Conservation (phyloP, 2,888 invertebrate species). For the Lomographa bimaculata region DNA sequence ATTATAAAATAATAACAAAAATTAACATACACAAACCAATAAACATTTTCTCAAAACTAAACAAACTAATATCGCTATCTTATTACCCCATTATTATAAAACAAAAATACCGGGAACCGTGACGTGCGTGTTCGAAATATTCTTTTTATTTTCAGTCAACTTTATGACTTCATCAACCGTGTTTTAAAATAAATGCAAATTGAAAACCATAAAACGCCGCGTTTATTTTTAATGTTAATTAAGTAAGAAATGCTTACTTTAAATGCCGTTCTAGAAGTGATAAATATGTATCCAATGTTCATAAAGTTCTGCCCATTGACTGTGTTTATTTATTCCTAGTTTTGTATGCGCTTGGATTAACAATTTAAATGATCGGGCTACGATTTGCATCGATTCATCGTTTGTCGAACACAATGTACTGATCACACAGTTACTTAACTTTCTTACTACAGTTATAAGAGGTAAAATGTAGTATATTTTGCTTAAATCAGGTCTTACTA, state of each 20-base stretch:
- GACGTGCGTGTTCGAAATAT: constrained; percentile 24
- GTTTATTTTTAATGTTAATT: constrained; percentile 36
- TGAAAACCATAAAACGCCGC: constrained; percentile 35
- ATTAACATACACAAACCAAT: no score
- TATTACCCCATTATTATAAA: constrained; percentile 10
- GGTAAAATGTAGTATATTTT: no score
- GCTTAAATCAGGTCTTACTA: no score
- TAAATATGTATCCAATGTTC: constrained; percentile 23
- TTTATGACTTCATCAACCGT: constrained; percentile 36
- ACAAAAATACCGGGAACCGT: constrained; percentile 23
- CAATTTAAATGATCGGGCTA: constrained; percentile 30
- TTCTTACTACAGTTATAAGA: no score
- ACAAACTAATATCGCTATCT: constrained; percentile 2
- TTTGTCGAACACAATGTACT: constrained; percentile 2
- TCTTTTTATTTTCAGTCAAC: constrained; percentile 17
- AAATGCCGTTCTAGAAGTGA: constrained; percentile 20
- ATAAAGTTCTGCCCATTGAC: constrained; percentile 25
- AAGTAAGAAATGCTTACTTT: constrained; percentile 28
- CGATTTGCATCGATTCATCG: constrained; percentile 28
- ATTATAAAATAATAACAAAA: no score
- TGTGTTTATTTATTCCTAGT: constrained; percentile 27
- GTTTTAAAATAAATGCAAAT: constrained; percentile 40
- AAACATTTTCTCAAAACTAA: no score
- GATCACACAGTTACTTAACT: neutral
- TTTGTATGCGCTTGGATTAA: constrained; percentile 29